Evolutionary conservation across 2,797 vertebrate genomes (phyloP).

Genomic region (Lepus townsendii): DNA sequence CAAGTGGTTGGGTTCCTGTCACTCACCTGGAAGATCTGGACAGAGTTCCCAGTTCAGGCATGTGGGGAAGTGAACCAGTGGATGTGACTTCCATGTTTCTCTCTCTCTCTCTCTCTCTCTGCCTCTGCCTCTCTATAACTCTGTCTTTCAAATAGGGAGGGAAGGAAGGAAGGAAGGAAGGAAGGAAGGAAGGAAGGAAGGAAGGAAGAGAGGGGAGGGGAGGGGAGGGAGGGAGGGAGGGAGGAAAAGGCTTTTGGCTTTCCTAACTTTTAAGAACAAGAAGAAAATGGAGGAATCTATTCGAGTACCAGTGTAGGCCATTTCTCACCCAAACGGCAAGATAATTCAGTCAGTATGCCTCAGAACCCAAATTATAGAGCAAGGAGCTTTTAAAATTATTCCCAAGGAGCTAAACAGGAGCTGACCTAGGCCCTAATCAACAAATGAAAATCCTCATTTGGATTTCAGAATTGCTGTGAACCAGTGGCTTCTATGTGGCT

Average conservation of each 20-base stretch:
- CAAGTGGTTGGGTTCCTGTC: too few species aligned
- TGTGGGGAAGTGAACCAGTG: too few species aligned
- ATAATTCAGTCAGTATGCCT: background rate
- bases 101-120: too few species aligned
- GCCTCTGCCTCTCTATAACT: too few species aligned
- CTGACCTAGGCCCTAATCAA: background rate
- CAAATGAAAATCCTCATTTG: background rate
- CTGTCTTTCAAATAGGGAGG: too few species aligned
- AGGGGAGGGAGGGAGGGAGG: too few species aligned
- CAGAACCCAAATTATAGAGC: background rate
- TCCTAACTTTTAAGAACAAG: background rate
- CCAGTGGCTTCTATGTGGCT: background rate
- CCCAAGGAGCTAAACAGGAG: background rate
- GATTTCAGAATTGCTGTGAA: background rate
- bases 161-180: too few species aligned
- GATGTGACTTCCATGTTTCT: too few species aligned
- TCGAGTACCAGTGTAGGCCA: background rate
- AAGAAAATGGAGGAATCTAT: slow-evolving; percentile 21
- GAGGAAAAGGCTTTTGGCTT: background rate
- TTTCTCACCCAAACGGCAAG: background rate
- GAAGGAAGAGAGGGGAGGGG: too few species aligned
- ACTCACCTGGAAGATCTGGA: too few species aligned
- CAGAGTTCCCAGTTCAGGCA: too few species aligned
- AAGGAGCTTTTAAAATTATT: background rate
- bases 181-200: too few species aligned